Percentiles rank a stretch among this genome's conserved stretches.
Conservation (phyloP, 2,113 vertebrate species). For the Phrynosoma platyrhinos region DNA sequence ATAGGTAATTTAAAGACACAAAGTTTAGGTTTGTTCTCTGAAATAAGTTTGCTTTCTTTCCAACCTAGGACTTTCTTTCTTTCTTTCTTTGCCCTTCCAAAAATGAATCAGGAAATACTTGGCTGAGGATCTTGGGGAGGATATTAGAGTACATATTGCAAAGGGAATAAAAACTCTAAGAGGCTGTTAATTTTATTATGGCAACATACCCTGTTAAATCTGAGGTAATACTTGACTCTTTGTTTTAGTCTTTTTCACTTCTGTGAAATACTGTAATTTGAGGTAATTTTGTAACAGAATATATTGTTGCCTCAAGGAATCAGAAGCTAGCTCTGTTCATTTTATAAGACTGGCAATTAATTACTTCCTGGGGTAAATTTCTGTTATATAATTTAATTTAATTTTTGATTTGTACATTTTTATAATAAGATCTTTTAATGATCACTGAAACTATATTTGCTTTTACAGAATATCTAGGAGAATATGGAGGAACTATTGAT, state of each 20-base stretch:
- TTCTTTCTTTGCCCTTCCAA: neutral
- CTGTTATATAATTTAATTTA: conserved; percentile 18
- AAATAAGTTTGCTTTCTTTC: neutral
- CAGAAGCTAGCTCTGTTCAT: conserved; percentile 29
- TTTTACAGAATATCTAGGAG: neutral
- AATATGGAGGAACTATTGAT: neutral
- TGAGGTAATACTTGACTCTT: conserved; percentile 39
- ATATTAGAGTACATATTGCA: conserved; percentile 25
- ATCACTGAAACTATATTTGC: neutral
- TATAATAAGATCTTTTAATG: neutral
- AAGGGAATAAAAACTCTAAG: conserved; percentile 18
- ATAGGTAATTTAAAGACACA: neutral
- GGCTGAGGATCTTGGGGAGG: neutral
- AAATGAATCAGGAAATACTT: conserved; percentile 10
- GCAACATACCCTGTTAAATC: conserved; percentile 16
- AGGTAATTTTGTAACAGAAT: conserved; percentile 29
- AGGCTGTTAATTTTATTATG: conserved; percentile 23
- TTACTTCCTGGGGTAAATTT: neutral
- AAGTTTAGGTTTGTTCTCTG: rapidly evolving
- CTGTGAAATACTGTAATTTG: conserved; percentile 39
- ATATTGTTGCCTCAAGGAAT: conserved; percentile 32
- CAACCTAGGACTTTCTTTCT: neutral
- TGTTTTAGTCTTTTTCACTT: conserved; percentile 35
- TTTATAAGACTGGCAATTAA: conserved; percentile 19
- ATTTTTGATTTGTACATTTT: conserved; percentile 12